Percentiles rank a stretch among this genome's conserved stretches.
Evolutionary conservation across 2,888 invertebrate genomes (phyloP).

Genomic region (Euplagia quadripunctaria): DNA sequence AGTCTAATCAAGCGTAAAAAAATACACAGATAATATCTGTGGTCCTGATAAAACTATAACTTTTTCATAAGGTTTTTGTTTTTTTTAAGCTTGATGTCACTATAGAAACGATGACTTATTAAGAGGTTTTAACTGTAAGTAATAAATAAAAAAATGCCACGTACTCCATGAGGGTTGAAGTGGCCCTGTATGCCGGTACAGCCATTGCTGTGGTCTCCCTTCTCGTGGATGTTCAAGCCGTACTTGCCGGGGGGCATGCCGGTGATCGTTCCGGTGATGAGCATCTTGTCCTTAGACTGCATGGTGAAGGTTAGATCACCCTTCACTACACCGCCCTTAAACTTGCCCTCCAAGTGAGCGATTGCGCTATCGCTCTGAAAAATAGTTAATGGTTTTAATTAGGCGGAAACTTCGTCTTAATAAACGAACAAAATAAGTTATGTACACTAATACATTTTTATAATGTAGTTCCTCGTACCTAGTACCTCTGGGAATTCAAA

Average conservation of each 20-base stretch:
- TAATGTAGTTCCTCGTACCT: no score
- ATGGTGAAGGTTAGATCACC: slow-evolving; percentile 86
- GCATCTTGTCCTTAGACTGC: slow-evolving; percentile 85
- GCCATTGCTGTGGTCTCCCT: slow-evolving; percentile 90
- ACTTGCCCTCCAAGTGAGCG: slow-evolving; percentile 55
- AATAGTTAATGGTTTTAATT: not conserved
- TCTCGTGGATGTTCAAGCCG: slow-evolving; percentile 93
- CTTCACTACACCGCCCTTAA: slow-evolving; percentile 42
- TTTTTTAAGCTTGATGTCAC: no score
- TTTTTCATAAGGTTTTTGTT: no score
- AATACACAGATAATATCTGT: no score
- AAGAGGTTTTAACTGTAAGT: not conserved
- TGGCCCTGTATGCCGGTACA: slow-evolving; percentile 91
- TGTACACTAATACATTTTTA: no score
- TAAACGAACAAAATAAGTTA: no score
- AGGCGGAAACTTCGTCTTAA: no score
- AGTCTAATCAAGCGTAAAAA: no score
- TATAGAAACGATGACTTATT: not conserved
- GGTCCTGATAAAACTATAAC: no score
- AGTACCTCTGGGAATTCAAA: no score
- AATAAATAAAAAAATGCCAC: not conserved
- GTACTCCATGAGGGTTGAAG: slow-evolving; percentile 93
- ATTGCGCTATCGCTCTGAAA: slow-evolving; percentile 58
- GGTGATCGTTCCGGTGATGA: slow-evolving; percentile 86
- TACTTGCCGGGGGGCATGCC: slow-evolving; percentile 89